Evolutionary conservation across 1,140 invertebrate species (phyloP).

Genomic region (Bradysia coprophila): DNA sequence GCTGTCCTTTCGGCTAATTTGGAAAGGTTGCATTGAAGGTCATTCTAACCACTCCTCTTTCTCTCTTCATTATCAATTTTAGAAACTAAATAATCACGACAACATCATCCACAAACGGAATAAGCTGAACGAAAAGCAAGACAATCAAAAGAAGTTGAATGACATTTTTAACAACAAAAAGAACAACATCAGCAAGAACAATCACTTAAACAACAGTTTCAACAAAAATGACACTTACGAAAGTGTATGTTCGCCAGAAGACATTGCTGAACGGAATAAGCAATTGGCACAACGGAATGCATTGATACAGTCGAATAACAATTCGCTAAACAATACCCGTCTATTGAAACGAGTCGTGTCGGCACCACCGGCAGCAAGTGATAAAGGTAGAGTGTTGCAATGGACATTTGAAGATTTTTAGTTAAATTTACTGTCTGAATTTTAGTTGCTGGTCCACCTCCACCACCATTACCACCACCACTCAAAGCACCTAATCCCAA

Average conservation of each 20-base stretch:
- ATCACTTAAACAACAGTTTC: not conserved
- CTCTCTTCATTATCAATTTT: not conserved
- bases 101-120: not conserved
- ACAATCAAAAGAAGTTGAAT: conserved; percentile 10
- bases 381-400: no score
- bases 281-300: conserved; percentile 8
- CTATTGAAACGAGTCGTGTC: conserved; percentile 29
- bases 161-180: not conserved
- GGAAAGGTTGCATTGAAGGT: not conserved
- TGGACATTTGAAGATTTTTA: no score
- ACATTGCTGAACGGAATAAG: conserved; percentile 19
- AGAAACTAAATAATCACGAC: not conserved
- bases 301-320: conserved; percentile 1
- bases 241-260: conserved; percentile 23
- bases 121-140: conserved; percentile 8
- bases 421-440: no score
- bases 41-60: not conserved
- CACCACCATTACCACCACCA: conserved; percentile 39
- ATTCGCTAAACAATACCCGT: conserved; percentile 7
- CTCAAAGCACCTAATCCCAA: conserved; percentile 20
- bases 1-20: no score
- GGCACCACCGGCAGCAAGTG: conserved; percentile 20
- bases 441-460: conserved; percentile 26
- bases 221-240: conserved; percentile 23
- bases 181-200: not conserved